These are phyloP conservation scores for Lepisosteus oculatus DNA, from an alignment of 2,113 vertebrate species.

Conservation along the genomic window DNA sequence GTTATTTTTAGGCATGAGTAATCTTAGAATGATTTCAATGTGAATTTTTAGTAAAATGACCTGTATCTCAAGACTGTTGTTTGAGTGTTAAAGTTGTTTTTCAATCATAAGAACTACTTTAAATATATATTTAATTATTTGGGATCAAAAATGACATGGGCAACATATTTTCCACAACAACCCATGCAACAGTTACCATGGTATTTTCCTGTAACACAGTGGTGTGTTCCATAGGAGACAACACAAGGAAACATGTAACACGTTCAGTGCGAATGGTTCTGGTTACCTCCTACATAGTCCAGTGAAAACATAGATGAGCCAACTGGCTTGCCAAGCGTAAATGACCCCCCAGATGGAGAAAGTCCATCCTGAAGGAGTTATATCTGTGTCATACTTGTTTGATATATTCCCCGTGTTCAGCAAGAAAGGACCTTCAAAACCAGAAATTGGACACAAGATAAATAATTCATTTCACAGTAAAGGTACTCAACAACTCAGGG, in stretches of 20 bases:
- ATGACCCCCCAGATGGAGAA: constrained; percentile 70
- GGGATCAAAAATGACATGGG: neutral
- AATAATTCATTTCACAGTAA: neutral
- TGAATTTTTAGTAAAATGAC: too few relatives aligned
- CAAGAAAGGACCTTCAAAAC: constrained; percentile 49
- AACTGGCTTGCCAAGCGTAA: constrained; percentile 62
- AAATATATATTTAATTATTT: neutral
- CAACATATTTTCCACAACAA: neutral
- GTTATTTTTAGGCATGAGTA: too few relatives aligned
- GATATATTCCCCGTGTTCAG: constrained; percentile 54
- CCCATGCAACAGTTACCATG: too few relatives aligned
- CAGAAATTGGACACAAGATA: neutral
- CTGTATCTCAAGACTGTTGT: too few relatives aligned
- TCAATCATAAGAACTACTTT: neutral
- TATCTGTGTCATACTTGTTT: constrained; percentile 44
- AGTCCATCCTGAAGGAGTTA: constrained; percentile 67
- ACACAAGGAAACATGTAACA: too few relatives aligned
- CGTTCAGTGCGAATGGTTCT: neutral
- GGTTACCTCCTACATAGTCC: constrained; percentile 60
- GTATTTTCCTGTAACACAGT: too few relatives aligned
- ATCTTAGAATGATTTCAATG: too few relatives aligned
- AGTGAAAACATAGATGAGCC: constrained; percentile 54
- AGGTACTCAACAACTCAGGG: too few relatives aligned
- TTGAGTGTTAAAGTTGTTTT: too few relatives aligned
- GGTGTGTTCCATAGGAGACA: too few relatives aligned